Evolutionary conservation across 2,797 vertebrate species (phyloP), one percentile per base, ranked within the genome.

Genomic region (Lithobates pipiens): DNA sequence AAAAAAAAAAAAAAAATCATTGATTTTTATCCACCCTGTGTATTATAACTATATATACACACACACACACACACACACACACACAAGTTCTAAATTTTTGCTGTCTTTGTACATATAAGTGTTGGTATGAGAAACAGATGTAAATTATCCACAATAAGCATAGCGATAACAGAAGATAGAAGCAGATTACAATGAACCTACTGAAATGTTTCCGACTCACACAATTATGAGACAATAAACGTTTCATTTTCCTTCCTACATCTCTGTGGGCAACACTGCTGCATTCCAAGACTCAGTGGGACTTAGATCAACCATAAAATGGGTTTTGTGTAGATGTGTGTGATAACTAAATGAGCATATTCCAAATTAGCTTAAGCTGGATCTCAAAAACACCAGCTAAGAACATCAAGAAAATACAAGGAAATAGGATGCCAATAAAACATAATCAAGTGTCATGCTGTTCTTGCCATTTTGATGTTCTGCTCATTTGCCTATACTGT

Each of bases 161-260:
- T 67, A 67, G 77, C 54, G 32, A 57, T 39, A 57, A 34, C 23
- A 85, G 36, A 65, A 75, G 72, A 29, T 80, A 54, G 73, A 36
- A 16, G 29, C 16, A 67, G 34, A 23, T 73, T 61, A 72, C 69
- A 63, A 75, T 36, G 74, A 74, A 46, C 72, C 68, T 54, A 67
- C 34, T 39, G 71, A 75, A 75, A 70, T 61, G 57, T 76, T 76
- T 85, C 77, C 77, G 44, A 85, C 77, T 76, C 77, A 29, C 69
- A 74, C 63, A 86, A 71, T 70, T 81, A 77, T 81, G 78, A 11
- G 70, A 42, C 71, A 81, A 81, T 86, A 63, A 76, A 75, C 44
- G n/a, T 75, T 61, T 81, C 57, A 39, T 76, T 75, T 80, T 68
- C 70, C 63, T 50, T 80, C 44, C 34, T 73, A 63, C 71, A 11